Evolutionary conservation across 2,888 invertebrate genomes (phyloP).

Genomic region (Gymnoscelis rufifasciata): DNA sequence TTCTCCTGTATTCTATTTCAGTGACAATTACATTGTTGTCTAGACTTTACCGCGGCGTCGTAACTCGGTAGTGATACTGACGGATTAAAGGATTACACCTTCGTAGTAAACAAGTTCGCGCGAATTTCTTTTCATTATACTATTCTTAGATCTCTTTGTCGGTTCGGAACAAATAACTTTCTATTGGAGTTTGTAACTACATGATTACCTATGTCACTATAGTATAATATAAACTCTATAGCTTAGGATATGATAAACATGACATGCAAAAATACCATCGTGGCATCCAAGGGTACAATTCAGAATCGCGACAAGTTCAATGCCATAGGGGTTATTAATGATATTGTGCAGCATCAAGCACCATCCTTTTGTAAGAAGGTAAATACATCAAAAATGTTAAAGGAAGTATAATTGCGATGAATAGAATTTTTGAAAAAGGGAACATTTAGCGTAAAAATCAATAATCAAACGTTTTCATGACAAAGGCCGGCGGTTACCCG

Average conservation of each 20-base stretch:
- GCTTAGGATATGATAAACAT: constrained; percentile 23
- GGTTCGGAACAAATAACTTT: constrained; percentile 5
- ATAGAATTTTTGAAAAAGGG: constrained; percentile 64
- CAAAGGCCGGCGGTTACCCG: constrained; percentile 70
- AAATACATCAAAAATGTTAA: constrained; percentile 64
- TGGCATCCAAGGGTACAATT: constrained; percentile 29
- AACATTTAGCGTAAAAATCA: constrained; percentile 78
- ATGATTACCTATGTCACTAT: not conserved
- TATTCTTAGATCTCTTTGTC: constrained; percentile 28
- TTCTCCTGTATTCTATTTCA: constrained; percentile 48
- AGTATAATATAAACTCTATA: not conserved
- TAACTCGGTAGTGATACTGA: constrained; percentile 60
- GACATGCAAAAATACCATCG: constrained; percentile 36
- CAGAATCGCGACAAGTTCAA: constrained; percentile 62
- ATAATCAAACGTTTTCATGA: constrained; percentile 68
- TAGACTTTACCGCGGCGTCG: constrained; percentile 44
- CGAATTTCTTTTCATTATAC: constrained; percentile 51
- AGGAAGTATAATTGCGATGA: constrained; percentile 70
- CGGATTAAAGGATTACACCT: constrained; percentile 68
- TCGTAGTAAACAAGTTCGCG: constrained; percentile 55
- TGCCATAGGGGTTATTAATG: constrained; percentile 73
- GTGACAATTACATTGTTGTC: constrained; percentile 61
- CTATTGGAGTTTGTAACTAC: not conserved
- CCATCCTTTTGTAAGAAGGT: constrained; percentile 54
- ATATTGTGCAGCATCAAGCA: constrained; percentile 56